These are phyloP conservation scores for Alcedo quadribrachys DNA, from an alignment of 2,797 vertebrate species.

Conservation along the genomic window DNA sequence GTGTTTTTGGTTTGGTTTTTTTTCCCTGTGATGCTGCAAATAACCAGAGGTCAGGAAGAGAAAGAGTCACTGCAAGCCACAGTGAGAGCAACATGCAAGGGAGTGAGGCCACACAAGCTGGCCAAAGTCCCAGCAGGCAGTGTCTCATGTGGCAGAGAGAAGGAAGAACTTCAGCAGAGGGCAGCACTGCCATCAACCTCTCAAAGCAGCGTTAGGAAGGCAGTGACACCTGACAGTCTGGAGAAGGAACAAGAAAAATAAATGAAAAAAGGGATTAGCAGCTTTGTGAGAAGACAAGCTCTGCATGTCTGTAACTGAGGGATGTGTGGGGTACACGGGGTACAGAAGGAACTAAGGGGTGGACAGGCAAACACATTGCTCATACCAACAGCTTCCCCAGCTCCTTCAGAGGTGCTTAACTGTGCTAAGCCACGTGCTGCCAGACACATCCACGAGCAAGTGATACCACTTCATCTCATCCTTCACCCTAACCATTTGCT, in stretches of 20 bases:
- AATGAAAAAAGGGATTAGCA: background rate
- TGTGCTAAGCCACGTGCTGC: fast-evolving
- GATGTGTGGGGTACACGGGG: fast-evolving
- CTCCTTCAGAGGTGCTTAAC: fast-evolving
- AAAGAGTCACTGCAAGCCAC: background rate
- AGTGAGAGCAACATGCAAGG: fast-evolving
- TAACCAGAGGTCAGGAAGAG: background rate
- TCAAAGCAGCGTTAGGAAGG: background rate
- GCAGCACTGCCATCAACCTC: background rate
- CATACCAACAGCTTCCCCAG: background rate
- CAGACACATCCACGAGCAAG: fast-evolving
- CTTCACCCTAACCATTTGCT: background rate
- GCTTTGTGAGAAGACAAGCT: background rate
- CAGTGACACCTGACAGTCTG: background rate
- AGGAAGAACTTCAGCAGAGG: fast-evolving
- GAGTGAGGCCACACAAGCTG: fast-evolving
- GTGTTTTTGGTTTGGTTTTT: background rate
- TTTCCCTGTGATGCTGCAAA: background rate
- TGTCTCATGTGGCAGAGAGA: background rate
- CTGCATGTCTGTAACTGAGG: background rate
- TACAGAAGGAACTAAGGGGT: background rate
- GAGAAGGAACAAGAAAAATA: background rate
- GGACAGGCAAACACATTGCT: background rate
- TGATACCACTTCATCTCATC: background rate
- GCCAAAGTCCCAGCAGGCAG: background rate